Conservation (phyloP, 2,888 invertebrate genomes). For the Thalpophila matura region DNA sequence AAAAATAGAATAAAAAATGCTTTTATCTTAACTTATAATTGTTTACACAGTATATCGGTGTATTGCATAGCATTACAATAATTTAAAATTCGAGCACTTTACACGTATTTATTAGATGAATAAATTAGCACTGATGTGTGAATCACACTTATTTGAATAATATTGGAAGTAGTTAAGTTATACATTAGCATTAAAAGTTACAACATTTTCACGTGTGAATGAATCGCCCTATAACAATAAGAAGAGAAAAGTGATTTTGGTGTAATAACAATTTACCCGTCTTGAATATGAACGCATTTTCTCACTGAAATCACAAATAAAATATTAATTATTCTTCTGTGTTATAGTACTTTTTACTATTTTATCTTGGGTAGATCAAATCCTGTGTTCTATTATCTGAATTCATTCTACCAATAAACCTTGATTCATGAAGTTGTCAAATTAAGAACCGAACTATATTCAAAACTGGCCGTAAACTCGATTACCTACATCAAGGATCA, state of each 20-base stretch:
- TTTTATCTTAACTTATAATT: neutral
- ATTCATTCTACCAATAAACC: no score
- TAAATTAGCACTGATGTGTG: conserved; percentile 20
- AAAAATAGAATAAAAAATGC: neutral
- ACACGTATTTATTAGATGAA: neutral
- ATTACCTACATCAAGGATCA: neutral
- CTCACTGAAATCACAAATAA: neutral
- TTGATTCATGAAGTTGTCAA: neutral
- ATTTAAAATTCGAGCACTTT: conserved; percentile 1
- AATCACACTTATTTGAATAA: conserved; percentile 42
- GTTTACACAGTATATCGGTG: neutral
- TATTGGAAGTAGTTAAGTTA: neutral
- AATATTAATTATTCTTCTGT: no score
- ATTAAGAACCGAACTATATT: neutral
- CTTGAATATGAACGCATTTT: neutral
- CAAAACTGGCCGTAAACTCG: neutral
- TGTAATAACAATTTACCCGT: neutral
- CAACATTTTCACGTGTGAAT: neutral
- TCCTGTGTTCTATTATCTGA: no score
- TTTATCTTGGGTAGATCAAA: neutral
- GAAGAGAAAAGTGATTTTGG: no score
- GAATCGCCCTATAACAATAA: neutral
- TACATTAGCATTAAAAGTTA: conserved; percentile 1
- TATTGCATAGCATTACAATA: neutral
- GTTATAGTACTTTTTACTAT: neutral